Evolutionary conservation across 2,888 invertebrate genomes (phyloP), one percentile per base, ranked within the genome.

Genomic region (Lasiommata megera): DNA sequence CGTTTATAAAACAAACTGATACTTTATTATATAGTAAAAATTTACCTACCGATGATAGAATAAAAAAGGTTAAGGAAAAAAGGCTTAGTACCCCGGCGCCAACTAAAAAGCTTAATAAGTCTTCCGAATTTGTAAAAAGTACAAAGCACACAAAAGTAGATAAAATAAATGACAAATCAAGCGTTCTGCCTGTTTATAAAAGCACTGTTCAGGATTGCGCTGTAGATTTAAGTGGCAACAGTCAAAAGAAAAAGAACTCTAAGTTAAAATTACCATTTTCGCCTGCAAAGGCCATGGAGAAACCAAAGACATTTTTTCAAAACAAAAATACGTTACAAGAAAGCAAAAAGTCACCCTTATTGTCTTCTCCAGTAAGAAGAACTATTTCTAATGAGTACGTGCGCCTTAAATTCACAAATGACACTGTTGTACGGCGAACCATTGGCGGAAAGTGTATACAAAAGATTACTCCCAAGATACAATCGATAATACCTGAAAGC

Each of bases 321-420:
- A 82, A 69, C 55, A 91, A 85, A 80, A 70, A 62, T 23, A 77
- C 68, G 54, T 55, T 67, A 28, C 79, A 78, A 62, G 81, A 80
- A 34, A 68, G 53, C 6, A 88, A 89, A 63, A 77, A 83, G 7
- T 84, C 89, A 1, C 80, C 81, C 14, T 70, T 90, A 46, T 61
- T 89, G 6, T 81, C 86, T 2, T 85, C 85, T 28, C 88, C 89
- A 5, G 76, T 88, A 6, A 71, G 90, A 67, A 77, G 89, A 69
- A 90, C 90, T n/a, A 89, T 89, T 75, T 90, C 90, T 1, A 91
- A 91, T 65, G 91, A 91, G 69, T 91, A 91, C 61, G 91, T 91
- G 11, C 80, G 89, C 12, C 64, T 89, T 58, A 91, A 87, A 68
- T 91, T 88, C 68, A 71, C 76, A 5, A 90, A 88, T 59, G 89